Conservation (phyloP, 2,797 vertebrate species). For the Hemitrygon akajei region DNA sequence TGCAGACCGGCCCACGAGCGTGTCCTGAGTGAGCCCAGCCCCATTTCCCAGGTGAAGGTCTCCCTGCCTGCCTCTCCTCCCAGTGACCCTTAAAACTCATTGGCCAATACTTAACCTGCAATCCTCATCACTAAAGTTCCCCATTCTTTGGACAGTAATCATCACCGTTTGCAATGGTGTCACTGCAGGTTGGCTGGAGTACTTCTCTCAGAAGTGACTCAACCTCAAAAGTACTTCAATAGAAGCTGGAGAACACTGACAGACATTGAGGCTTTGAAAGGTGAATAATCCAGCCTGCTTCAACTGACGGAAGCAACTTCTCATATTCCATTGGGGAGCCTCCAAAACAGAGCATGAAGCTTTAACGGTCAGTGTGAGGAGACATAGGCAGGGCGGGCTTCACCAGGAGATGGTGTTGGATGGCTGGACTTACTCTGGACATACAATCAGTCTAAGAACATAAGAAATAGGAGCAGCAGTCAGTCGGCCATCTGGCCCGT, state of each 20-base stretch:
- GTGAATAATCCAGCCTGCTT: not conserved
- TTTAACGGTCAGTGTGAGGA: too few relatives aligned
- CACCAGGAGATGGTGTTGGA: too few relatives aligned
- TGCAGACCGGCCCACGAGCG: not conserved
- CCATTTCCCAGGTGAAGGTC: too few relatives aligned
- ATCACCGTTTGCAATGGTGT: not conserved
- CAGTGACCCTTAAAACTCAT: not conserved
- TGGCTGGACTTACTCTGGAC: too few relatives aligned
- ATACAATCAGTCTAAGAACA: too few relatives aligned
- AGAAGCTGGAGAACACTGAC: not conserved
- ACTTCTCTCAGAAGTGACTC: not conserved
- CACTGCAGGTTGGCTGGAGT: not conserved
- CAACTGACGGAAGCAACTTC: not conserved
- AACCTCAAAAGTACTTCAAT: too few relatives aligned
- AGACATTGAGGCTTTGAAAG: not conserved
- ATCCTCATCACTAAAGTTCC: not conserved
- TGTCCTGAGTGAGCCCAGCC: not conserved
- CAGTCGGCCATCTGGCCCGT: too few relatives aligned
- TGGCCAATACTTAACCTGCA: not conserved
- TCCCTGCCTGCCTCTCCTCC: not conserved
- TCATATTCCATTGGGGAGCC: too few relatives aligned
- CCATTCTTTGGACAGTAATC: too few relatives aligned
- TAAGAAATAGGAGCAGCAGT: too few relatives aligned
- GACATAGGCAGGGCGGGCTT: too few relatives aligned
- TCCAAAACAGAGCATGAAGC: too few relatives aligned